phyloP scores from a whole-genome alignment of 2,113 vertebrate species.

The Verasper variegatus region DNA sequence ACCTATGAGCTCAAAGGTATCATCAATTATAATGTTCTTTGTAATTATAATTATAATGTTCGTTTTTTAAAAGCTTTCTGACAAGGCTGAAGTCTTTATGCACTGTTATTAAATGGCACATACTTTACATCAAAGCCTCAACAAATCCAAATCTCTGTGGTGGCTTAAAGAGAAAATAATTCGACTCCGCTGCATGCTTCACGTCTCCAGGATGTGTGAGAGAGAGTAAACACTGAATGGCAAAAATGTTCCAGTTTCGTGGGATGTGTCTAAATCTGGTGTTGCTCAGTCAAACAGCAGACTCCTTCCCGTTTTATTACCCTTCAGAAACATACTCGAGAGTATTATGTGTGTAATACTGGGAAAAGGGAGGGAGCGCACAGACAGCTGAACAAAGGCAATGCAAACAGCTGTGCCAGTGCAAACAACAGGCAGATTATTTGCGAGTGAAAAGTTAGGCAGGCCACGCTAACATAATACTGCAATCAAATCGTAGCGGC shows the following conservation, averaged over 20 bases:
- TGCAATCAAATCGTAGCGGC: slow-evolving; percentile 55
- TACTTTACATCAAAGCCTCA: slow-evolving; percentile 40
- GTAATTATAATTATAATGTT: neutral
- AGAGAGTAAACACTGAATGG: slow-evolving; percentile 41
- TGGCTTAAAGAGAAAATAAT: slow-evolving; percentile 45
- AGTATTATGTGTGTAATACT: slow-evolving; percentile 76
- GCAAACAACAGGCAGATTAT: slow-evolving; percentile 78
- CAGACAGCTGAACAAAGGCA: slow-evolving; percentile 78
- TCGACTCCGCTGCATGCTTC: slow-evolving; percentile 34
- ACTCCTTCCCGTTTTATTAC: slow-evolving; percentile 65
- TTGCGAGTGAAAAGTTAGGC: slow-evolving; percentile 65
- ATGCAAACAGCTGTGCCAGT: slow-evolving; percentile 77
- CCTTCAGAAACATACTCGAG: slow-evolving; percentile 69
- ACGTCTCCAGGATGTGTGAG: slow-evolving; percentile 48
- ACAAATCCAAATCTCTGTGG: slow-evolving; percentile 35
- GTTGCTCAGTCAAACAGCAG: slow-evolving; percentile 66
- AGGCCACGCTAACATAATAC: slow-evolving; percentile 62
- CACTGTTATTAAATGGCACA: slow-evolving; percentile 36
- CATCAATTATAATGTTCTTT: neutral
- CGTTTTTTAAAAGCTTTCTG: slow-evolving; percentile 9
- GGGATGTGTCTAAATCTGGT: slow-evolving; percentile 58
- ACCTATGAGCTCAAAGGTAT: neutral
- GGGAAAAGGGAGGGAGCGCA: slow-evolving; percentile 64
- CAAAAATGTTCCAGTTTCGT: slow-evolving; percentile 49
- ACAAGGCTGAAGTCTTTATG: neutral